Evolutionary conservation across 1,140 invertebrate genomes (phyloP), one percentile per base, ranked within the genome.

Genomic region (Aphis gossypii): DNA sequence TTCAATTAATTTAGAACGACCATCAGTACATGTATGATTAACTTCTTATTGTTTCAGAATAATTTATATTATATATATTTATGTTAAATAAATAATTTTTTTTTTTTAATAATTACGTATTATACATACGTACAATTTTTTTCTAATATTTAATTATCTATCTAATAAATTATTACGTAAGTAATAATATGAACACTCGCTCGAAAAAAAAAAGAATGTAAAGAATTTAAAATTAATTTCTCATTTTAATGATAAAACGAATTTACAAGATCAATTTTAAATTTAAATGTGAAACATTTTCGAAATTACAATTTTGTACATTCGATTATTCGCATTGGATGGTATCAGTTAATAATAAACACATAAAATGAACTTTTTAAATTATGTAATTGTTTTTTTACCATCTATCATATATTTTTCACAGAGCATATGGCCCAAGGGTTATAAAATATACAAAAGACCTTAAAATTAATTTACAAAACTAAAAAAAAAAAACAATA

Each of bases 401-500:
- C 60, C 30, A 76, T n/a, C 30, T 8, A n/a, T 30, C 60, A 68
- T n/a, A 76, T n/a, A 76, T n/a, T 76, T 76, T 76, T 68, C 30
- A 76, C 11, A 18, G 14, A n/a, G 4, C 48, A 51, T 51, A 51
- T 51, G 30, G 30, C 41, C 11, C 41, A 41, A 11, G 23, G 83
- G 41, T 41, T 11, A 30, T 84, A 84, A 41, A 84, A 44, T 84
- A 41, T 44, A 84, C 41, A 84, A 44, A 41, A 84, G 38, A 41
- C 38, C 3, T 25, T 84, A 84, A 84, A 83, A 84, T 84, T 84
- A 84, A 84, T 84, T 41, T 84, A 84, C 83, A 84, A 84, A 84
- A 84, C 21, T 84, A 44, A 84, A 83, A 83, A 82, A 82, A 83
- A 83, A 44, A 11, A 41, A 41, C 41, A 25, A 84, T 23, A 41